These are phyloP conservation scores for Drosophila sechellia DNA, from an alignment of 1,140 invertebrate genomes.

Conservation along the genomic window DNA sequence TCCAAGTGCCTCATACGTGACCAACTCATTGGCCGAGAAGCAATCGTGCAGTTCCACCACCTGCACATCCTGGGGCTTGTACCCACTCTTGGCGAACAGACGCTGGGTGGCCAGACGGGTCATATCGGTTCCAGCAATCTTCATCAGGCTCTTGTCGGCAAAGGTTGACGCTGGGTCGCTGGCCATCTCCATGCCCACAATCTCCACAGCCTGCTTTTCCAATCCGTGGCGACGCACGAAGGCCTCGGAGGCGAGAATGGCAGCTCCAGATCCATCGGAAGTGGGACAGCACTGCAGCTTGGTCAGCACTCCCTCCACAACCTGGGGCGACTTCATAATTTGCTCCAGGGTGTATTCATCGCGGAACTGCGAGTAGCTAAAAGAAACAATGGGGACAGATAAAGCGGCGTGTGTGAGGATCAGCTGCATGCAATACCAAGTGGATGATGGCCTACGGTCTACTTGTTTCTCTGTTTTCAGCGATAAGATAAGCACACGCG, in stretches of 20 bases:
- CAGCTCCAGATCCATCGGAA: constrained; percentile 97
- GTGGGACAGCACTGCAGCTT: constrained; percentile 99
- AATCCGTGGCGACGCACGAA: constrained; percentile 94
- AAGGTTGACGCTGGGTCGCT: constrained; percentile 96
- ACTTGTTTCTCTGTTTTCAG: constrained; percentile 93
- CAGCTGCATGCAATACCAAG: constrained; percentile 16
- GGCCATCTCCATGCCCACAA: constrained; percentile 97
- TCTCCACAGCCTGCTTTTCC: constrained; percentile 95
- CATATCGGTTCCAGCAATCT: constrained; percentile 98
- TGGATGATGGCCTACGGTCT: constrained; percentile 92
- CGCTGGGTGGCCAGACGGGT: constrained; percentile 93
- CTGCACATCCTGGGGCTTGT: constrained; percentile 93
- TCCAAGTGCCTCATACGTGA: constrained; percentile 98
- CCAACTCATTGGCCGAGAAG: constrained; percentile 98
- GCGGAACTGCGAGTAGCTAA: constrained; percentile 94
- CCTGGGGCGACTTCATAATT: constrained; percentile 92
- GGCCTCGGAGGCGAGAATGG: constrained; percentile 94
- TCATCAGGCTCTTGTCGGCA: constrained; percentile 90
- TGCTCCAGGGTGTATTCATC: constrained; percentile 95
- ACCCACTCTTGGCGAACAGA: constrained; percentile 91
- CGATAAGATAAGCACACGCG: constrained; percentile 54
- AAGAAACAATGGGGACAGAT: constrained; percentile 30
- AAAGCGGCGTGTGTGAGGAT: constrained; percentile 86
- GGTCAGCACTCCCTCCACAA: constrained; percentile 96
- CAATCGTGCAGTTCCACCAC: constrained; percentile 99